These are phyloP conservation scores for Scaptomyza parva DNA, from an alignment of 2,888 invertebrate genomes.

Conservation along the genomic window DNA sequence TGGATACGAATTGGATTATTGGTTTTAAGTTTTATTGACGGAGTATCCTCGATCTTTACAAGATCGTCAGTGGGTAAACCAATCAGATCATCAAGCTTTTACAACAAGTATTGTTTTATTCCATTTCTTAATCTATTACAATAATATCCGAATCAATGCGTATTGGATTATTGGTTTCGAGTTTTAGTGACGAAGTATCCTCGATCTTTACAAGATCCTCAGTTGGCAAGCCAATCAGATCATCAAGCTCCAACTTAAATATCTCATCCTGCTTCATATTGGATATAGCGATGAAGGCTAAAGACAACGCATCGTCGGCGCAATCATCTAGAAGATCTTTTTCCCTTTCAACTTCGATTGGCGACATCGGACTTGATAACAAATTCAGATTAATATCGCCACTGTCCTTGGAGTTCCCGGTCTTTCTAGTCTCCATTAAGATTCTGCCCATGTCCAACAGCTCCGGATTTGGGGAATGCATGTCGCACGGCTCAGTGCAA, in stretches of 20 bases:
- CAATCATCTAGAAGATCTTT: too few species aligned
- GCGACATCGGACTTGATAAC: background rate
- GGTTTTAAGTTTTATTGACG: background rate
- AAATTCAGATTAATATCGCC: background rate
- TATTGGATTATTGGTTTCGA: background rate
- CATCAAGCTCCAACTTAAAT: background rate
- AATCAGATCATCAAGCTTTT: background rate
- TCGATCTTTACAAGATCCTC: background rate
- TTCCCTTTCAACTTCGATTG: background rate
- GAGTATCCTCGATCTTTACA: background rate
- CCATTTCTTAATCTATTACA: background rate
- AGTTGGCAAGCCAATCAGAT: background rate
- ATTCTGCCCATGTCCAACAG: background rate
- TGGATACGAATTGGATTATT: background rate
- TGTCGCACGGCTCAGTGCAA: constrained; percentile 36
- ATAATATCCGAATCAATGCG: background rate
- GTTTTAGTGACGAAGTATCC: background rate
- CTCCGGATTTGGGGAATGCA: constrained; percentile 3
- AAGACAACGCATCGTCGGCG: background rate
- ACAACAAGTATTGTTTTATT: background rate
- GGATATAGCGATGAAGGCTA: background rate
- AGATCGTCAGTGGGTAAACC: background rate
- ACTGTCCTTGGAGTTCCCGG: background rate
- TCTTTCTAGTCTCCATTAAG: background rate
- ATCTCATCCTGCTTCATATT: background rate